Evolutionary conservation across 1,140 invertebrate species (phyloP), one percentile per base, ranked within the genome.

Genomic region (Heterodera carotae): DNA sequence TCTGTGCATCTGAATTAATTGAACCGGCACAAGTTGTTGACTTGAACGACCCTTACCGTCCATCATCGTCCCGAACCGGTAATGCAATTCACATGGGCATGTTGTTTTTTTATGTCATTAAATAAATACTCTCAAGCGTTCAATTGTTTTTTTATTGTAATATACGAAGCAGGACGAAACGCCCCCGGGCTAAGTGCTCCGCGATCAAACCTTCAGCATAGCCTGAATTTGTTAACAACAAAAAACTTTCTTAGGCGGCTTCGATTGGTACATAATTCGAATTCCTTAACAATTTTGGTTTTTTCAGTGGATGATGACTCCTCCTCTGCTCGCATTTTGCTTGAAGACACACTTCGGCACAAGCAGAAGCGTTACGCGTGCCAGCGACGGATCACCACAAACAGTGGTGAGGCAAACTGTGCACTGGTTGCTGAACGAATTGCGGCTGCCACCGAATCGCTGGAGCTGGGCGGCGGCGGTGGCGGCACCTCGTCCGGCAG

Each of bases 301-400:
- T 73, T 5, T 59, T n/a, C 25, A 10, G 33, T 77, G 56, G 64
- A 60, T 62, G 81, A 62, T 56, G 56, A 70, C n/a, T 60, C 59
- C 4, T 83, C 83, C 12, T 62, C 76, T 18, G 60, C 62, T 4
- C 69, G 36, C 22, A 62, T 83, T n/a, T 33, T 71, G 48, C 43
- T 79, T 7, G 79, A 75, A 43, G 82, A 84, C 56, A 62, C 80
- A 4, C 43, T 83, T 15, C 34, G 34, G 31, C 82, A 83, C 53
- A 83, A 83, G 60, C 82, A 71, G 31, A 53, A 79, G 64, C 34
- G 75, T 18, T 83, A 83, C 56, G 15, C 36, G 22, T 75, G 79
- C 18, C 82, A 83, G 34, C 79, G 75, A 43, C 60, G 83, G 34
- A 81, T 83, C 12, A 83, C 80, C 36, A 74, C 71, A 48, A 64